Conservation (phyloP, 2,888 invertebrate species). For the Pandemis corylana region DNA sequence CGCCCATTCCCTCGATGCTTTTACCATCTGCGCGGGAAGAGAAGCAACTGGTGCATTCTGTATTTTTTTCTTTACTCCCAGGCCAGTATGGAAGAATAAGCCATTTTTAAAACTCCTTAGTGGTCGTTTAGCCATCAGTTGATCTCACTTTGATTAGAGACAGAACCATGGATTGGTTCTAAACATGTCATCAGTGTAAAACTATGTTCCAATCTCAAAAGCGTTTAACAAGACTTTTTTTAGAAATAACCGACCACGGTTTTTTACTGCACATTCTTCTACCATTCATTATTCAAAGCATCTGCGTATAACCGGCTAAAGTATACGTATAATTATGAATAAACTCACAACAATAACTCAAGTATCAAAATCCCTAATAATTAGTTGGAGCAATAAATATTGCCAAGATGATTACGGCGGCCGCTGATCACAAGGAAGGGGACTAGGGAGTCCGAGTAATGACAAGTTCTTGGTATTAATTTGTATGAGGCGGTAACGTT, state of each 20-base stretch:
- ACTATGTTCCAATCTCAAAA: too few species aligned
- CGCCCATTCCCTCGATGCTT: too few species aligned
- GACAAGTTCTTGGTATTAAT: slow-evolving; percentile 26
- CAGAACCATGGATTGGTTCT: too few species aligned
- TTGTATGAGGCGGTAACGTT: slow-evolving; percentile 27
- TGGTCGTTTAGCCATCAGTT: too few species aligned
- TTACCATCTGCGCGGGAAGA: too few species aligned
- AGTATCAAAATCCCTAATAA: slow-evolving; percentile 83
- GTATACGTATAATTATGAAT: slow-evolving; percentile 58
- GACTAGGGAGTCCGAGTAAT: slow-evolving; percentile 17
- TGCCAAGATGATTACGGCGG: slow-evolving; percentile 75
- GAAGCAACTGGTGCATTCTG: too few species aligned
- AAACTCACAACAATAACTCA: slow-evolving; percentile 74
- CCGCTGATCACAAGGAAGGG: slow-evolving; percentile 71
- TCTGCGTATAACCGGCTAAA: slow-evolving; percentile 18
- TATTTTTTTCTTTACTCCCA: too few species aligned
- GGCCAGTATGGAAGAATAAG: too few species aligned
- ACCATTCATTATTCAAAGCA: neutral
- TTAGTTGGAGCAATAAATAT: slow-evolving; percentile 81
- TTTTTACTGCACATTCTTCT: neutral
- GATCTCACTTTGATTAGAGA: too few species aligned
- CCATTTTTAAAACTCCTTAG: too few species aligned
- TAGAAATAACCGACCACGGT: neutral
- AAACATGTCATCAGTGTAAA: too few species aligned
- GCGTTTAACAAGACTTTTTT: too few species aligned